Percentiles rank a stretch among this genome's conserved stretches.
Conservation (phyloP, 2,888 invertebrate species). For the Aethes cnicana region DNA sequence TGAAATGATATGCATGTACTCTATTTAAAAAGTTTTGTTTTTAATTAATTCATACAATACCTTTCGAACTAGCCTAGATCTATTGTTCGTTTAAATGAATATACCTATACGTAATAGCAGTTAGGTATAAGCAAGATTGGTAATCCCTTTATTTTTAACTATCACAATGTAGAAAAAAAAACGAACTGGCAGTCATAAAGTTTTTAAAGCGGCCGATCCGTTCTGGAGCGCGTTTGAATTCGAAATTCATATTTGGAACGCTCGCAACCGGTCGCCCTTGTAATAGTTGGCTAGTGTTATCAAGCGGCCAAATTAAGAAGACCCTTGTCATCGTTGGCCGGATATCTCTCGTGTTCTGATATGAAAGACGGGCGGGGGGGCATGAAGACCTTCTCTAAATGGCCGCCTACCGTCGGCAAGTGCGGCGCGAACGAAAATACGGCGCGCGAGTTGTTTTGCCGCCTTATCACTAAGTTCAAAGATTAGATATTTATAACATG, state of each 20-base stretch:
- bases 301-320: conserved; percentile 58
- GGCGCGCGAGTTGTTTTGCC: conserved; percentile 80
- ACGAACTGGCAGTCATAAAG: background rate
- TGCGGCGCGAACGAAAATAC: conserved; percentile 82
- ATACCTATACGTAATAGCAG: no score
- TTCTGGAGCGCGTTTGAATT: conserved; percentile 73
- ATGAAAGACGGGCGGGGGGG: conserved; percentile 49
- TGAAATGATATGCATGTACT: no score
- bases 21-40: no score
- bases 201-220: conserved; percentile 43
- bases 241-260: conserved; percentile 78
- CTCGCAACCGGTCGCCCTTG: conserved; percentile 80
- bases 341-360: conserved; percentile 39
- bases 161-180: no score
- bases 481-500: conserved; percentile 41
- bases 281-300: conserved; percentile 82
- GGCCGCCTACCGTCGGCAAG: conserved; percentile 74
- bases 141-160: no score
- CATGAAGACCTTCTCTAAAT: conserved; percentile 58
- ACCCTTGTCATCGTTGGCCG: conserved; percentile 51
- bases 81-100: no score
- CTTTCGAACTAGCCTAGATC: no score
- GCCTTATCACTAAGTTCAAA: conserved; percentile 76
- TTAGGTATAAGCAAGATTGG: no score
- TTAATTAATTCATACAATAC: no score